A percentile compares a stretch with the other conserved stretches of the same genome.
Evolutionary conservation across 2,888 invertebrate genomes (phyloP).

Genomic region (Hylaea fasciaria): DNA sequence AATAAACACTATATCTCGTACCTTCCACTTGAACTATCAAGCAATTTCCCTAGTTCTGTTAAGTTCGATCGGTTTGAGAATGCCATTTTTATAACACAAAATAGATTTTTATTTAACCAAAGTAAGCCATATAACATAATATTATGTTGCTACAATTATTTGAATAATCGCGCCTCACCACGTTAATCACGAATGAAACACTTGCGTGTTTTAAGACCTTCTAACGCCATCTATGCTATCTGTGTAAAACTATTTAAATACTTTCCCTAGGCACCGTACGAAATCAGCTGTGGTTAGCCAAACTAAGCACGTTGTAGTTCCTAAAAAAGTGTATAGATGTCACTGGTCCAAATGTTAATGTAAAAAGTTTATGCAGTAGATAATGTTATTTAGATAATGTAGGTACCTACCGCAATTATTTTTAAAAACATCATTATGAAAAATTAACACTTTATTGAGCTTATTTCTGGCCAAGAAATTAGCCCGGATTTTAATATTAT

Average conservation of each 20-base stretch:
- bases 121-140: too few species aligned
- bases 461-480: too few species aligned
- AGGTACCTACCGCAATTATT: too few species aligned
- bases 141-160: background rate
- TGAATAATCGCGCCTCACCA: background rate
- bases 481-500: too few species aligned
- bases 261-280: background rate
- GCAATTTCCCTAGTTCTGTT: conserved; percentile 43
- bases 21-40: conserved; percentile 50
- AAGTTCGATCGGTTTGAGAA: conserved; percentile 8
- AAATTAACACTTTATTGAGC: too few species aligned
- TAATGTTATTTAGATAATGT: too few species aligned
- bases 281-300: background rate
- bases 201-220: conserved; percentile 23
- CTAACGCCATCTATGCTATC: conserved; percentile 8
- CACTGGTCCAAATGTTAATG: too few species aligned
- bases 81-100: background rate
- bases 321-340: background rate
- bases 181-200: background rate
- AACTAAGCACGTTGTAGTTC: background rate
- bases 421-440: too few species aligned
- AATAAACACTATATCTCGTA: too few species aligned
- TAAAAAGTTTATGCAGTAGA: too few species aligned
- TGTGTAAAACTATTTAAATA: background rate
- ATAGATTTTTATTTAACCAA: background rate